Evolutionary conservation across 2,888 invertebrate genomes (phyloP).

Genomic region (Crossocerus cetratus): DNA sequence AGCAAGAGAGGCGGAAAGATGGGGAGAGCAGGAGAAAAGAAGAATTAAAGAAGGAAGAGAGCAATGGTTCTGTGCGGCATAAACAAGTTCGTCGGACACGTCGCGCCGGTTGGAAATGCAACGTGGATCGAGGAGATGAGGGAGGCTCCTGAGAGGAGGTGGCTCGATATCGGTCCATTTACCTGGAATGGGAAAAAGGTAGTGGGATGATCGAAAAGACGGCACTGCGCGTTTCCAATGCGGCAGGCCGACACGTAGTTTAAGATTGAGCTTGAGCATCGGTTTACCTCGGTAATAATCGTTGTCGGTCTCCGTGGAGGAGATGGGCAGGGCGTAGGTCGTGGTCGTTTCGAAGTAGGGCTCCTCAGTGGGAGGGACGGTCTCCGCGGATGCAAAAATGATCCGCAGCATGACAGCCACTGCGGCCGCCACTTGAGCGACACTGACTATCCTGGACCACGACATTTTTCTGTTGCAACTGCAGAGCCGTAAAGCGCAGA

Average conservation of each 20-base stretch:
- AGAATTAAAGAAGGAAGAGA: slow-evolving; percentile 1
- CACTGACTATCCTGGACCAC: slow-evolving; percentile 64
- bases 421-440: slow-evolving; percentile 56
- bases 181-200: too few relatives aligned
- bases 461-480: slow-evolving; percentile 66
- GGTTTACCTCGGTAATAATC: slow-evolving; percentile 66
- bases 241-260: too few relatives aligned
- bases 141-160: too few relatives aligned
- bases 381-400: slow-evolving; percentile 44
- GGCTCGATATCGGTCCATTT: too few relatives aligned
- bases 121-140: too few relatives aligned
- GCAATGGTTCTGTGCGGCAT: too few relatives aligned
- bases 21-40: neutral
- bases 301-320: slow-evolving; percentile 62
- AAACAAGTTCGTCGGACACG: too few relatives aligned
- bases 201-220: too few relatives aligned
- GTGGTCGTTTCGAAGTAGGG: slow-evolving; percentile 53
- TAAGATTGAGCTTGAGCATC: neutral
- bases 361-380: slow-evolving; percentile 49
- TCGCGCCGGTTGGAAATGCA: too few relatives aligned
- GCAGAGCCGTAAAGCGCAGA: slow-evolving; percentile 46
- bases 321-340: slow-evolving; percentile 48
- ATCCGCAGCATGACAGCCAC: slow-evolving; percentile 54
- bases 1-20: neutral
- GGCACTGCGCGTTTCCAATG: too few relatives aligned